phyloP scores from a whole-genome alignment of 2,113 vertebrate species.

The Petromus typicus region DNA sequence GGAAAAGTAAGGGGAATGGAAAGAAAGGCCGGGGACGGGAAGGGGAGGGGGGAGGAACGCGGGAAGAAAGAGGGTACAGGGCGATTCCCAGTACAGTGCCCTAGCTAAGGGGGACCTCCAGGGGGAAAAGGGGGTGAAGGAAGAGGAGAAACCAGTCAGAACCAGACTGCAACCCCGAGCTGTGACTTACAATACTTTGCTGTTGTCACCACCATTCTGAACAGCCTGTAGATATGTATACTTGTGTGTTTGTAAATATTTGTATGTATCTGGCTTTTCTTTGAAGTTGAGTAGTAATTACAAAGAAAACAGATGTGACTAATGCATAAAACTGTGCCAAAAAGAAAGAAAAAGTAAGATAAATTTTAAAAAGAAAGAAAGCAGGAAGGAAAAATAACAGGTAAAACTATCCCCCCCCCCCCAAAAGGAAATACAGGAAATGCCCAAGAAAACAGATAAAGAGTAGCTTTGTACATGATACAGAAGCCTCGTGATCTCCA shows the following conservation, averaged over 20 bases:
- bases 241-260: not conserved
- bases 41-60: not conserved
- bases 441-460: not conserved
- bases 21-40: not conserved
- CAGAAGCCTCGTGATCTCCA: not conserved
- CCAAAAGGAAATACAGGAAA: not conserved
- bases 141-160: not conserved
- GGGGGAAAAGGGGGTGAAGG: not conserved
- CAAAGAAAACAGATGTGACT: not conserved
- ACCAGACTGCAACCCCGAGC: not conserved
- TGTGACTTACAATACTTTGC: not conserved
- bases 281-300: not conserved
- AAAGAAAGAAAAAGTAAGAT: not conserved
- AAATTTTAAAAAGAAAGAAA: no score
- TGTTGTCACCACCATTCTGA: not conserved
- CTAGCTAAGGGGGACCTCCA: constrained; percentile 17
- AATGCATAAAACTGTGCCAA: not conserved
- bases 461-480: not conserved
- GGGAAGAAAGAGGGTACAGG: not conserved
- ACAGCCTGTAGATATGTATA: not conserved
- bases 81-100: not conserved
- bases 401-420: not conserved
- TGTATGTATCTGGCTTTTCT: not conserved
- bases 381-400: not conserved
- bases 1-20: not conserved